Base-by-base conservation (phyloP, 2,888 invertebrate genomes). In the Catonia carolina region DNA sequence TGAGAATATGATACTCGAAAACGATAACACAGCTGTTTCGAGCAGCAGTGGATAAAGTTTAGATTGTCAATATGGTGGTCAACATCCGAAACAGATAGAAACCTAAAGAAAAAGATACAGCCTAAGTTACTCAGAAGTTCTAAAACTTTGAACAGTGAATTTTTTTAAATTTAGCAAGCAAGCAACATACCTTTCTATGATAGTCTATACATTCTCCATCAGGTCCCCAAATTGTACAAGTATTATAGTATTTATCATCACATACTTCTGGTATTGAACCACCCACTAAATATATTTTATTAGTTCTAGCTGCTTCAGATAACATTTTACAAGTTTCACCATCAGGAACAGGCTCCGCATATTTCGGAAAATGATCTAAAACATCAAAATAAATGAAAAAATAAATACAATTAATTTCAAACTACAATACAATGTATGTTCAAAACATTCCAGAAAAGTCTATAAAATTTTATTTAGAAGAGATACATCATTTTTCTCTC, bases 191-290 rank as follows among this genome's bases (percentile, higher is more conserved):
- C 79, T 97, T 97, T 60, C 94, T 80, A 69, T 89, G 86, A 67
- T 83, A 85, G 0, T 85, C 87, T 49, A 96, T 73, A 47, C 96
- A 69, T 57, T 83, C 75, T 12, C 97, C 97, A 20, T 77, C 72
- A 0, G 84, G 83, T 67, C 83, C 82, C 86, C 89, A 96, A 1
- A 93, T 83, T 0, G 92, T 88, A 67, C 89, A 89, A 0, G 95
- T 94, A 71, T 97, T 97, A 71, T 83, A 93, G 6, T 89, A 73
- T 65, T 81, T 80, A 35, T 76, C 76, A 53, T 75, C 74, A 47
- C 82, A 82, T 58, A 77, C 74, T 75, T 97, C 96, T 0, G 95
- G 94, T 65, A 95, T 82, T 0, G 94, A 90, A 7, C 96, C 97
- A 8, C 92, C 96, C 49, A 97, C 83, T 17, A 97, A 75, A 67